Evolutionary conservation across 2,113 vertebrate genomes (phyloP).

Genomic region (Dipodomys merriami): DNA sequence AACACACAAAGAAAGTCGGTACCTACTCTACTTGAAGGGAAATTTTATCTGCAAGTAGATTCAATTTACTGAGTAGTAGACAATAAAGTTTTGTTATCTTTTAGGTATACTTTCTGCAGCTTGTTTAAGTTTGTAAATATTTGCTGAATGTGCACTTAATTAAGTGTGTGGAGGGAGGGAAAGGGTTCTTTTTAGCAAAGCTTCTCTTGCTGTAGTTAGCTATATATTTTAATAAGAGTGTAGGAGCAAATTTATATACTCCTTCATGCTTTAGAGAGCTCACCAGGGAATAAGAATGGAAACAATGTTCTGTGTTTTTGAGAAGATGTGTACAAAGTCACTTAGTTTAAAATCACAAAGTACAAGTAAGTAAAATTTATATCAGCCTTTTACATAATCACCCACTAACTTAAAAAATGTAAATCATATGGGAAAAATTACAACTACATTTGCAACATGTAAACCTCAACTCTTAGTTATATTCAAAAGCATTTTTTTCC

Average conservation of each 20-base stretch:
- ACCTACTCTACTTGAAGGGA: slow-evolving; percentile 27
- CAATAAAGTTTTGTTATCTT: slow-evolving; percentile 55
- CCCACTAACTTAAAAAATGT: not conserved
- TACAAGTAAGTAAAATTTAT: slow-evolving; percentile 16
- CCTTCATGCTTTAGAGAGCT: slow-evolving; percentile 40
- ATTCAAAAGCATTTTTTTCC: not conserved
- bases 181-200: slow-evolving; percentile 6
- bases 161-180: not conserved
- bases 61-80: slow-evolving; percentile 54
- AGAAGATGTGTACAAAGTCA: slow-evolving; percentile 3
- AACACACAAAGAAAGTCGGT: not conserved
- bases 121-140: slow-evolving; percentile 72
- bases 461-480: not conserved
- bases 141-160: slow-evolving; percentile 55
- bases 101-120: slow-evolving; percentile 9
- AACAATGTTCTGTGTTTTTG: slow-evolving; percentile 26
- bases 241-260: slow-evolving; percentile 35
- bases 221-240: slow-evolving; percentile 69
- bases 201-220: slow-evolving; percentile 14
- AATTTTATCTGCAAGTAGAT: not conserved
- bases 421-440: not conserved
- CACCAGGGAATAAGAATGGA: slow-evolving; percentile 16
- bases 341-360: slow-evolving; percentile 49
- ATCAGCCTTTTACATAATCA: slow-evolving; percentile 15
- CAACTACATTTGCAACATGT: not conserved